Evolutionary conservation across 2,797 vertebrate species (phyloP).

Genomic region (Emys orbicularis): DNA sequence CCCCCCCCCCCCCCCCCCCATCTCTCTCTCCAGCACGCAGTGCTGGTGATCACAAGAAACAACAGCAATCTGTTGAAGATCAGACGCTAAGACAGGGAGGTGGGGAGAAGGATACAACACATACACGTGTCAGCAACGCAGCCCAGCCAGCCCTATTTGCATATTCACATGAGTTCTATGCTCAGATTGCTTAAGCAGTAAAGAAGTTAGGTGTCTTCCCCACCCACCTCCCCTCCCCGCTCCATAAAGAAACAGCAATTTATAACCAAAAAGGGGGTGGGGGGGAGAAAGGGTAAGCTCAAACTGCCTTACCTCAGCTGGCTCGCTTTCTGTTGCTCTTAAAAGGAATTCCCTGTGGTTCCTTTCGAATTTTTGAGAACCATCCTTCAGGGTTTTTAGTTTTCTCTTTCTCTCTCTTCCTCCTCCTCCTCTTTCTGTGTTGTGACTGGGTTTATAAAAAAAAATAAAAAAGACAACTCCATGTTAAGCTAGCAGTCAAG

Average conservation of each 20-base stretch:
- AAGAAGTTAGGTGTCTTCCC: conserved; percentile 83
- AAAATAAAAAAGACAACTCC: conserved; percentile 82
- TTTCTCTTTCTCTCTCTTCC: conserved; percentile 80
- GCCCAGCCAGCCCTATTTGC: conserved; percentile 79
- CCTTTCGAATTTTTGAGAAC: conserved; percentile 83
- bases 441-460: conserved; percentile 83
- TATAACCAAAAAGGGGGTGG: conserved; percentile 75
- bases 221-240: conserved; percentile 82
- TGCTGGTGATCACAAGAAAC: conserved; percentile 87
- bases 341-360: conserved; percentile 80
- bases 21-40: conserved; percentile 82
- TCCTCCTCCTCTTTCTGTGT: conserved; percentile 81
- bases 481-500: conserved; percentile 84
- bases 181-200: conserved; percentile 78
- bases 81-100: conserved; percentile 84
- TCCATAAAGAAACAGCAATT: conserved; percentile 80
- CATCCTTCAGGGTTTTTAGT: conserved; percentile 87
- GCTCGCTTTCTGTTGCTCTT: conserved; percentile 86
- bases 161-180: conserved; percentile 86
- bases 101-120: conserved; percentile 84
- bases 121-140: conserved; percentile 87
- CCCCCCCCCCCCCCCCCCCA: conserved; percentile 74
- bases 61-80: conserved; percentile 90
- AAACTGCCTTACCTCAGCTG: conserved; percentile 91
- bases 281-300: conserved; percentile 79